Evolutionary conservation across 2,888 invertebrate genomes (phyloP).

Genomic region (Daptonema setosum): DNA sequence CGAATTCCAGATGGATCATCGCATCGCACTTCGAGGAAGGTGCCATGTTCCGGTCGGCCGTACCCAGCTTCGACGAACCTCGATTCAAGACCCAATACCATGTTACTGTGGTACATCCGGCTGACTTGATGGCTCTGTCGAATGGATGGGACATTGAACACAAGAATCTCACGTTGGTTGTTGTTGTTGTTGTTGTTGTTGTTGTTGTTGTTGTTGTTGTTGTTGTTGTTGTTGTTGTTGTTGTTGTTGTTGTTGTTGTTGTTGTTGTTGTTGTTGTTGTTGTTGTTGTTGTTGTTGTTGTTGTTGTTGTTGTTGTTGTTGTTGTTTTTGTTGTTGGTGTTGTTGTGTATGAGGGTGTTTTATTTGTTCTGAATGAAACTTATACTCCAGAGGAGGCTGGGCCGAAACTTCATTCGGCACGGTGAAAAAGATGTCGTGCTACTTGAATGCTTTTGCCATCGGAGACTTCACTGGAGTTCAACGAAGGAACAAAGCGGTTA

Average conservation of each 20-base stretch:
- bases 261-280: too few species aligned
- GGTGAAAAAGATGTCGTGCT: background rate
- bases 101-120: slow-evolving; percentile 11
- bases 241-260: too few species aligned
- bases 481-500: background rate
- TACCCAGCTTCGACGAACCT: slow-evolving; percentile 14
- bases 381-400: slow-evolving; percentile 8
- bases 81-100: slow-evolving; percentile 12
- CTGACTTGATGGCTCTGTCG: slow-evolving; percentile 9
- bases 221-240: too few species aligned
- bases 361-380: too few species aligned
- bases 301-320: too few species aligned
- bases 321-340: too few species aligned
- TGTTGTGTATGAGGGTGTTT: too few species aligned
- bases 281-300: too few species aligned
- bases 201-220: too few species aligned
- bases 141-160: slow-evolving; percentile 4
- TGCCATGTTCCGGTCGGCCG: slow-evolving; percentile 11
- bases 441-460: background rate
- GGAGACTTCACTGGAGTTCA: background rate
- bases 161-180: background rate
- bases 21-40: slow-evolving; percentile 15
- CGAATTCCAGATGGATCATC: slow-evolving; percentile 11
- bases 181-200: too few species aligned
- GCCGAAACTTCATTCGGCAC: slow-evolving; percentile 7